phyloP scores from a whole-genome alignment of 2,113 vertebrate species.

The Hyaena hyaena region DNA sequence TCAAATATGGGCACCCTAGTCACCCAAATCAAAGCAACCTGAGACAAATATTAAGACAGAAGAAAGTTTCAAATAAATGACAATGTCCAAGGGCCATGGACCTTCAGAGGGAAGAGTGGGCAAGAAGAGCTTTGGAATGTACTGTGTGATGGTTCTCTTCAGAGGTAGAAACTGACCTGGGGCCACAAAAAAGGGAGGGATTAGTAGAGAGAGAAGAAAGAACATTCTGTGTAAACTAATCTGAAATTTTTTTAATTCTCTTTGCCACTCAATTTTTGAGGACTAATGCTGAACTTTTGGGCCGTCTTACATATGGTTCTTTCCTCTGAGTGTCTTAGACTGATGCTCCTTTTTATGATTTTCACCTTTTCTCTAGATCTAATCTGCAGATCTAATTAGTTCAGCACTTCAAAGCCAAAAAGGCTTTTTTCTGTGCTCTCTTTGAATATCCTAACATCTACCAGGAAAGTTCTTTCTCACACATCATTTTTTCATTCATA shows the following conservation, averaged over 20 bases:
- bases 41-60: not conserved
- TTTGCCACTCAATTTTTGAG: not conserved
- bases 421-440: not conserved
- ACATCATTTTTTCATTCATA: not conserved
- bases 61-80: not conserved
- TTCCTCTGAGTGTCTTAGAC: not conserved
- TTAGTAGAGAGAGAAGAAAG: not conserved
- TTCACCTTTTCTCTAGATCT: not conserved
- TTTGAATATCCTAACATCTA: not conserved
- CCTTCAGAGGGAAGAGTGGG: not conserved
- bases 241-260: not conserved
- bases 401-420: not conserved
- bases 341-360: not conserved
- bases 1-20: not conserved
- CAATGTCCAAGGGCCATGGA: not conserved
- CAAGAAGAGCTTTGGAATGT: not conserved
- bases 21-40: not conserved
- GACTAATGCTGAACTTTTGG: not conserved
- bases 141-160: accelerated
- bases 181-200: not conserved
- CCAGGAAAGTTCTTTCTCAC: not conserved
- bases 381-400: not conserved
- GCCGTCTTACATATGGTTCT: not conserved
- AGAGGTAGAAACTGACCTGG: not conserved
- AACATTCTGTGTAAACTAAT: not conserved